Evolutionary conservation across 2,888 invertebrate genomes (phyloP).

Genomic region (Heliconius ismenius): DNA sequence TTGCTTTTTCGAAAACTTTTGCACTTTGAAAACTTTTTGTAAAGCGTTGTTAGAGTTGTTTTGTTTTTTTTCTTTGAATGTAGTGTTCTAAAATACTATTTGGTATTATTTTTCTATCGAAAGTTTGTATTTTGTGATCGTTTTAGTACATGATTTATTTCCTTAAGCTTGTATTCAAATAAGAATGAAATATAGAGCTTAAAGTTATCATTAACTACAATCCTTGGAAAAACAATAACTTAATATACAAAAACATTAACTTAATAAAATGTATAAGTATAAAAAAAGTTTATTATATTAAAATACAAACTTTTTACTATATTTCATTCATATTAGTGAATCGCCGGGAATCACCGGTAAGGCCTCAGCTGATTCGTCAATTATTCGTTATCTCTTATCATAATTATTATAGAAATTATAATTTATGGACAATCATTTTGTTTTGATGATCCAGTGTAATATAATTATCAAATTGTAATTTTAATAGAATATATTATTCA

Average conservation of each 20-base stretch:
- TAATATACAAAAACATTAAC: background rate
- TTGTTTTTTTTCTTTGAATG: background rate
- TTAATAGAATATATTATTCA: background rate
- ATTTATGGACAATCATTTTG: background rate
- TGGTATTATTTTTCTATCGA: background rate
- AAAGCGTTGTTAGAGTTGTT: background rate
- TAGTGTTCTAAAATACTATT: background rate
- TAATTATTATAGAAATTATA: background rate
- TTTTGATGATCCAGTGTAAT: background rate
- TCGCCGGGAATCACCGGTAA: background rate
- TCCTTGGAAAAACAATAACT: background rate
- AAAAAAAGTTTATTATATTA: background rate
- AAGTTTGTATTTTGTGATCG: background rate
- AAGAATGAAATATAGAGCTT: background rate
- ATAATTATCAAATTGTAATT: background rate
- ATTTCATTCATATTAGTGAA: background rate
- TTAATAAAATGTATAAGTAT: background rate
- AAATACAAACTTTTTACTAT: background rate
- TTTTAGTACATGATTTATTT: background rate
- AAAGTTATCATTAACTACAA: background rate
- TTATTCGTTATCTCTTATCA: background rate
- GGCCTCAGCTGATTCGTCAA: background rate
- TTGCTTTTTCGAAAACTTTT: slow-evolving; percentile 2
- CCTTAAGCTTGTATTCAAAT: background rate
- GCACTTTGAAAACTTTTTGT: background rate